Percentiles rank a stretch among this genome's conserved stretches.
phyloP scores from a whole-genome alignment of 2,888 invertebrate species.

The Pristionchus japonicus region DNA sequence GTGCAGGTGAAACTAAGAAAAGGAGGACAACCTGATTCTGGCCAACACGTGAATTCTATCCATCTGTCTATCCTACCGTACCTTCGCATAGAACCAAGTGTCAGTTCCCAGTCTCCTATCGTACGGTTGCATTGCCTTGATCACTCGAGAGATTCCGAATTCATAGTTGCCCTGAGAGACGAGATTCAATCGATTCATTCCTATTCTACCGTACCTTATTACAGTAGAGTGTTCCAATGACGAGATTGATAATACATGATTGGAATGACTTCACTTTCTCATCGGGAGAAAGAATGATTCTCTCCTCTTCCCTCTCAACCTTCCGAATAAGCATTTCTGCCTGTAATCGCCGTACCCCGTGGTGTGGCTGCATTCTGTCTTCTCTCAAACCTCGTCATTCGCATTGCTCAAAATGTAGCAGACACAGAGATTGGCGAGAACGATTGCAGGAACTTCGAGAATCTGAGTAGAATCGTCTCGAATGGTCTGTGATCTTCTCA shows the following conservation, averaged over 20 bases:
- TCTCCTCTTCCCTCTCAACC: slow-evolving; percentile 96
- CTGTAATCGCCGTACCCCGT: slow-evolving; percentile 39
- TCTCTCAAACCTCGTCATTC: slow-evolving; percentile 85
- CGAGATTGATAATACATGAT: slow-evolving; percentile 96
- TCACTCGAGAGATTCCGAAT: slow-evolving; percentile 96
- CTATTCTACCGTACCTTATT: slow-evolving; percentile 81
- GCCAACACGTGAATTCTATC: not conserved
- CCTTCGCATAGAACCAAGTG: slow-evolving; percentile 83
- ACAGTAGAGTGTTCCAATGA: slow-evolving; percentile 97
- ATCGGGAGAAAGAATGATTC: slow-evolving; percentile 85
- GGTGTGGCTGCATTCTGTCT: not conserved
- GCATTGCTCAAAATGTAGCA: slow-evolving; percentile 99
- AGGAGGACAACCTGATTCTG: not conserved
- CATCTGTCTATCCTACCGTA: not conserved
- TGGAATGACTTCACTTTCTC: slow-evolving; percentile 92
- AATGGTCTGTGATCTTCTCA: not conserved
- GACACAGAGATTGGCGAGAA: slow-evolving; percentile 96
- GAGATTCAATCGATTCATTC: not conserved
- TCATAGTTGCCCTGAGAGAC: slow-evolving; percentile 88
- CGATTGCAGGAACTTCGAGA: slow-evolving; percentile 94
- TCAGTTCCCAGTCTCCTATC: slow-evolving; percentile 95
- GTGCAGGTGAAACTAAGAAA: not conserved
- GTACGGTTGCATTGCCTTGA: slow-evolving; percentile 94
- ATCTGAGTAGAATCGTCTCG: slow-evolving; percentile 77
- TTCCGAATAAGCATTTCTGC: slow-evolving; percentile 87